These are phyloP conservation scores for Drosophila suboccidentalis DNA, from an alignment of 2,888 invertebrate species.

Conservation along the genomic window DNA sequence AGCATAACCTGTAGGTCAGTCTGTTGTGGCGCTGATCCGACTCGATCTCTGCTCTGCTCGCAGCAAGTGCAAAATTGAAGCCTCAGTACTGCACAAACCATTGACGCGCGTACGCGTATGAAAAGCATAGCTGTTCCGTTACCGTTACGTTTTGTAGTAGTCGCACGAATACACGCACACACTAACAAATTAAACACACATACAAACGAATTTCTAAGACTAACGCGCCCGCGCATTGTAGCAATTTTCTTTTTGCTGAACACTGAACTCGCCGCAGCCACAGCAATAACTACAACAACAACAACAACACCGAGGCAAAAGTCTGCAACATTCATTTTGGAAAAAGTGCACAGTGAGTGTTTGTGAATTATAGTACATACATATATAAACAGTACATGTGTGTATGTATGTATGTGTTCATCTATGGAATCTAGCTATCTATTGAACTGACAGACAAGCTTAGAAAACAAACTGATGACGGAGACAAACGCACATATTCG, in stretches of 20 bases:
- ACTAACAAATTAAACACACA: conserved; percentile 46
- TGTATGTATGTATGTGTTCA: conserved; percentile 43
- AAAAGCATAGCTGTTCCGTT: conserved; percentile 56
- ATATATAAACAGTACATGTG: conserved; percentile 14
- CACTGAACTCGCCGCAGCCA: conserved; percentile 43
- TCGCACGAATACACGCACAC: conserved; percentile 43
- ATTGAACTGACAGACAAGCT: conserved; percentile 75
- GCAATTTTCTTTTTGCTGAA: conserved; percentile 64
- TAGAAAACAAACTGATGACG: conserved; percentile 61
- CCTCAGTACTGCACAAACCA: conserved; percentile 76
- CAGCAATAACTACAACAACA: conserved; percentile 17
- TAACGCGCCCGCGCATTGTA: conserved; percentile 66
- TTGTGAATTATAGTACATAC: conserved; percentile 38
- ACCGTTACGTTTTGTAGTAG: conserved; percentile 63
- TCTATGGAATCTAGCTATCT: conserved; percentile 63
- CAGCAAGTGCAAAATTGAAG: conserved; percentile 76
- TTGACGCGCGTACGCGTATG: conserved; percentile 71
- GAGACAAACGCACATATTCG: conserved; percentile 52
- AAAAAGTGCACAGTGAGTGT: conserved; percentile 81
- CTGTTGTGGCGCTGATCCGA: conserved; percentile 30
- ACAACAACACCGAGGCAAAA: conserved; percentile 46
- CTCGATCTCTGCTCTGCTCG: conserved; percentile 41
- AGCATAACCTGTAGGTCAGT: conserved; percentile 23
- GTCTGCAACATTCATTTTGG: conserved; percentile 70
- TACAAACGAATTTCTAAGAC: conserved; percentile 61